Evolutionary conservation across 2,797 vertebrate genomes (phyloP).

Genomic region (Poecilia gillii): DNA sequence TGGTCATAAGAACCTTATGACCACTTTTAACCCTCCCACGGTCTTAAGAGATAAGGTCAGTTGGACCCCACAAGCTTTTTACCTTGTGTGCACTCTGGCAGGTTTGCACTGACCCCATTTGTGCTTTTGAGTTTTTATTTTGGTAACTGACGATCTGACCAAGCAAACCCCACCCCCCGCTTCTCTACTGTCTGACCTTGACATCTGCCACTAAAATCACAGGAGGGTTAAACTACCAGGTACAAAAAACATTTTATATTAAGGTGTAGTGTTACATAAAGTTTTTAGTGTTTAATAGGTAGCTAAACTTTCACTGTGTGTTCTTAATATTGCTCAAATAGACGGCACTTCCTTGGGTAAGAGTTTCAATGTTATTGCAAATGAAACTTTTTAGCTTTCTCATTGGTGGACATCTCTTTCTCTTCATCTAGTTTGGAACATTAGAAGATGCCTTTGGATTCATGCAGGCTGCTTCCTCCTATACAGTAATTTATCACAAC

Average conservation of each 20-base stretch:
- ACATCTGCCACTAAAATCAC: no score
- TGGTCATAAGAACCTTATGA: background rate
- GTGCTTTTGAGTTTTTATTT: no score
- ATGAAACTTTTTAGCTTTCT: background rate
- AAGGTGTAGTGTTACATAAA: background rate
- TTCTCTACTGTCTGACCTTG: no score
- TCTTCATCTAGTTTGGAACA: background rate
- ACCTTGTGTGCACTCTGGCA: no score
- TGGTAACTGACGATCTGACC: no score
- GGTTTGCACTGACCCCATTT: no score
- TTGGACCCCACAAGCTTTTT: no score
- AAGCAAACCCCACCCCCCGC: no score
- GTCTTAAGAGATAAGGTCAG: no score
- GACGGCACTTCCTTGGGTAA: background rate
- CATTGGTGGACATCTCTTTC: background rate
- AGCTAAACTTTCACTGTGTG: background rate
- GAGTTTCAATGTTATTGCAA: background rate
- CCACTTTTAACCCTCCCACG: background rate
- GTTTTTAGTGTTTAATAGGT: background rate
- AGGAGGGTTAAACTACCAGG: background rate
- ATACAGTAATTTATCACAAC: background rate
- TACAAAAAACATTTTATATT: background rate
- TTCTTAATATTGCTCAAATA: background rate
- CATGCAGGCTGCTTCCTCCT: background rate
- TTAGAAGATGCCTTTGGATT: background rate